phyloP scores from a whole-genome alignment of 1,140 invertebrate species.

The Macrostomum lignano region DNA sequence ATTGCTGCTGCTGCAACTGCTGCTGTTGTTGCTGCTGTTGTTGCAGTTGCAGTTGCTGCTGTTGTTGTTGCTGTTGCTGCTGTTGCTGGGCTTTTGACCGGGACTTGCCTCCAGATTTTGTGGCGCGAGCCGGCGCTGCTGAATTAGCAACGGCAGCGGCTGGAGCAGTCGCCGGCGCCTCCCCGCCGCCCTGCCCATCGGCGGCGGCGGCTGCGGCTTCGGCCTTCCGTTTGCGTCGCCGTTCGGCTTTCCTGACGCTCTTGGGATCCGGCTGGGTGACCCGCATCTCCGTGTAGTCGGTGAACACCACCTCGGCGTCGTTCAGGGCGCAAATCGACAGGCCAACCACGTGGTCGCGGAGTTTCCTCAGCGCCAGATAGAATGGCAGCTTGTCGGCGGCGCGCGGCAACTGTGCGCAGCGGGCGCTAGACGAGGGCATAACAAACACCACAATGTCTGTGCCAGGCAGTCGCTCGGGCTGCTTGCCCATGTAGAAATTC shows the following conservation, averaged over 20 bases:
- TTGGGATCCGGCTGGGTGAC: constrained; percentile 1
- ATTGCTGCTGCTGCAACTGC: too few species aligned
- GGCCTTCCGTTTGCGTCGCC: constrained; percentile 1
- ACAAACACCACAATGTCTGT: constrained; percentile 90
- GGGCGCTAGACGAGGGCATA: constrained; percentile 81
- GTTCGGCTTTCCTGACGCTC: constrained; percentile 2
- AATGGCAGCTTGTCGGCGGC: constrained; percentile 87
- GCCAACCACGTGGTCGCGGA: constrained; percentile 71
- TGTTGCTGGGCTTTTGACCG: too few species aligned
- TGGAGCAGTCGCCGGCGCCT: background rate
- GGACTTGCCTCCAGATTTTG: too few species aligned
- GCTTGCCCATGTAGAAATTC: constrained; percentile 77
- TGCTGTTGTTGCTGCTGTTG: too few species aligned
- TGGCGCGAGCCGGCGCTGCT: too few species aligned
- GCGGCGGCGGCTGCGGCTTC: background rate
- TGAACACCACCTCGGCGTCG: constrained; percentile 66
- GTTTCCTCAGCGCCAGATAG: constrained; percentile 69
- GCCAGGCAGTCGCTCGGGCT: constrained; percentile 61
- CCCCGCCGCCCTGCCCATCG: background rate
- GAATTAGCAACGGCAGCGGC: too few species aligned
- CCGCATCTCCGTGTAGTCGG: constrained; percentile 11
- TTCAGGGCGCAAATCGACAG: constrained; percentile 46
- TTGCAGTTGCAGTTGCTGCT: too few species aligned
- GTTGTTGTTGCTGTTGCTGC: too few species aligned
- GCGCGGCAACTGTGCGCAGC: constrained; percentile 69